phyloP scores from a whole-genome alignment of 2,888 invertebrate genomes.

The Doris montereyensis region DNA sequence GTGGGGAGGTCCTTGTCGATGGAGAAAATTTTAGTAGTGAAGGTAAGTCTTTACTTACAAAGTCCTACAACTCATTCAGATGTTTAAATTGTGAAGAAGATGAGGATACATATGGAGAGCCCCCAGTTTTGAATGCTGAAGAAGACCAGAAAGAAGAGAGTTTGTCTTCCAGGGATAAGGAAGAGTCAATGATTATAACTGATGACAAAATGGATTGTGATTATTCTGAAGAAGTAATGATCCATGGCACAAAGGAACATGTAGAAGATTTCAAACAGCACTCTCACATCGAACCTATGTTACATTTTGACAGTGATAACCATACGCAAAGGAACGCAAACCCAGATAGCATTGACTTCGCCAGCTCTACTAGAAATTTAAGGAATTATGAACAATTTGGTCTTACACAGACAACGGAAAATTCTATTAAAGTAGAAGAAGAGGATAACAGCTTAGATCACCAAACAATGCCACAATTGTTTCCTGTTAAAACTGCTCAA shows the following conservation, averaged over 20 bases:
- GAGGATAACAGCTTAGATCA: too few relatives aligned
- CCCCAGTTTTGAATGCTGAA: conserved; percentile 31
- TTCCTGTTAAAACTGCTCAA: not conserved
- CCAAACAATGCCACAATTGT: not conserved
- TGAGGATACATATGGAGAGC: conserved; percentile 33
- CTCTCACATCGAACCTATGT: conserved; percentile 18
- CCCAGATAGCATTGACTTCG: not conserved
- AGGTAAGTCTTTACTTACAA: conserved; percentile 7
- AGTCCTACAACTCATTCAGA: conserved; percentile 21
- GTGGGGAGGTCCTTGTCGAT: conserved; percentile 36
- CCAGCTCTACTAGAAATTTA: not conserved
- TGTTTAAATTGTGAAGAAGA: conserved; percentile 37
- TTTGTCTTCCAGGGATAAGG: not conserved
- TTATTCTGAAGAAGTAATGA: not conserved
- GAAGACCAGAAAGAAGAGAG: not conserved
- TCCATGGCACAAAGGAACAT: conserved; percentile 26
- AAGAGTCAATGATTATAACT: not conserved
- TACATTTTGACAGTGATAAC: not conserved
- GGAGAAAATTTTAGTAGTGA: conserved; percentile 32
- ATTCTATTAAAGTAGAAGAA: too few relatives aligned
- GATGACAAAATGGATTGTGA: not conserved
- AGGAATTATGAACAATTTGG: not conserved
- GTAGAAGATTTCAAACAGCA: conserved; percentile 29
- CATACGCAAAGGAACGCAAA: not conserved
- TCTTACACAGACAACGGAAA: too few relatives aligned